Percentiles rank a stretch among this genome's conserved stretches.
These are phyloP conservation scores for Anseranas semipalmata DNA, from an alignment of 2,113 vertebrate species.

Conservation along the genomic window DNA sequence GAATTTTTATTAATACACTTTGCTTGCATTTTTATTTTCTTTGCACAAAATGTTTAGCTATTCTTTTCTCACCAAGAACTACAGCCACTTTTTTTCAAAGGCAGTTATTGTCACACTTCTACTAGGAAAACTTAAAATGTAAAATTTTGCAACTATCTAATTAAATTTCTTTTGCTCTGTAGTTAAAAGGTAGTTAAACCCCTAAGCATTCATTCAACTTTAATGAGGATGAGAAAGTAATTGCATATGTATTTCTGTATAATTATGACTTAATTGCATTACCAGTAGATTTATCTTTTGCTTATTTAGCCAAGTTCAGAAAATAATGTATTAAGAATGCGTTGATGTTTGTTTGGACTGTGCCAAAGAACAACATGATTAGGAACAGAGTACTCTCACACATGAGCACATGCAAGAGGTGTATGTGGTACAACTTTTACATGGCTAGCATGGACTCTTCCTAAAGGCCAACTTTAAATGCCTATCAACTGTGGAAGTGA, in stretches of 20 bases:
- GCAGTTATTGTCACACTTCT: background rate
- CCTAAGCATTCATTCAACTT: conserved; percentile 55
- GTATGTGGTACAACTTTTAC: background rate
- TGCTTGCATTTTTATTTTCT: background rate
- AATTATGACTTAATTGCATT: conserved; percentile 66
- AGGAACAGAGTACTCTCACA: background rate
- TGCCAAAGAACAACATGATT: background rate
- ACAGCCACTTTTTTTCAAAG: background rate
- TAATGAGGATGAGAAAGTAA: conserved; percentile 57
- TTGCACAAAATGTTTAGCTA: background rate
- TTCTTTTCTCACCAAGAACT: background rate
- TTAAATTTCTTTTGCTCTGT: conserved; percentile 43
- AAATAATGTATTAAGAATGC: conserved; percentile 11
- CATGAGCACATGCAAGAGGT: background rate
- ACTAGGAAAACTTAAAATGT: background rate
- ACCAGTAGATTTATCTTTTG: conserved; percentile 43
- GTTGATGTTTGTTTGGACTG: background rate
- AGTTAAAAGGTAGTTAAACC: conserved; percentile 69
- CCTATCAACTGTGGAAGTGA: background rate
- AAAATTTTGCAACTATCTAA: conserved; percentile 18
- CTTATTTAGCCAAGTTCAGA: conserved; percentile 49
- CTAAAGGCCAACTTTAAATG: background rate
- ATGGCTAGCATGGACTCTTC: background rate
- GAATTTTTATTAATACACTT: conserved; percentile 20
- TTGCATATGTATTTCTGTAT: conserved; percentile 66